These are phyloP conservation scores for Tenebrio molitor DNA, from an alignment of 1,140 invertebrate genomes.

Conservation along the genomic window DNA sequence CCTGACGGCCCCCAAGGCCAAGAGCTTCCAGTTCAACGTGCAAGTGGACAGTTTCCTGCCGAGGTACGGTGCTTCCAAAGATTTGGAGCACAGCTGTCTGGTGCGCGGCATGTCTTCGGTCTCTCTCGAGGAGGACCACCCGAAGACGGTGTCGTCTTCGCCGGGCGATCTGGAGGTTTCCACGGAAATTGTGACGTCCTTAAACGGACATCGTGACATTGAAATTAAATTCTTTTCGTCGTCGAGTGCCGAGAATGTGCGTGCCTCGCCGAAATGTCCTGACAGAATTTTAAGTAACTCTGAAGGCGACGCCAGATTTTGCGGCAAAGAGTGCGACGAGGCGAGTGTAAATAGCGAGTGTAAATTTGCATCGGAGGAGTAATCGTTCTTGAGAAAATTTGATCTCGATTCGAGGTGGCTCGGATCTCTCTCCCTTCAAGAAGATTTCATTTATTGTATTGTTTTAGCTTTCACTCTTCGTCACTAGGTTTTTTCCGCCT, in stretches of 20 bases:
- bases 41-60: slow-evolving; percentile 7
- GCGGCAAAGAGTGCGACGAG: not conserved
- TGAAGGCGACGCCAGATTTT: too few relatives aligned
- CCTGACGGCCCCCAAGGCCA: slow-evolving; percentile 63
- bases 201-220: slow-evolving; percentile 81
- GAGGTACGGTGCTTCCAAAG: slow-evolving; percentile 8
- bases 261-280: not conserved
- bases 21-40: slow-evolving; percentile 46
- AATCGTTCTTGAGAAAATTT: not conserved
- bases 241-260: slow-evolving; percentile 39
- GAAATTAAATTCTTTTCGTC: slow-evolving; percentile 80
- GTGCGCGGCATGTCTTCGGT: slow-evolving; percentile 50
- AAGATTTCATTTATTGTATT: slow-evolving; percentile 1
- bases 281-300: slow-evolving; percentile 19
- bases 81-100: slow-evolving; percentile 28
- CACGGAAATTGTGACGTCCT: slow-evolving; percentile 82
- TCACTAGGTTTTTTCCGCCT: slow-evolving; percentile 33
- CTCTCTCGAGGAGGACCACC: slow-evolving; percentile 50
- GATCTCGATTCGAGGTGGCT: too few relatives aligned
- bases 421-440: slow-evolving; percentile 6
- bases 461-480: slow-evolving; percentile 41
- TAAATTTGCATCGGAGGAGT: slow-evolving; percentile 15
- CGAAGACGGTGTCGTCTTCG: slow-evolving; percentile 44
- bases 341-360: slow-evolving; percentile 25
- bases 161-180: slow-evolving; percentile 75